phyloP scores from a whole-genome alignment of 2,797 vertebrate species.

The Coranthus polyacanthus region DNA sequence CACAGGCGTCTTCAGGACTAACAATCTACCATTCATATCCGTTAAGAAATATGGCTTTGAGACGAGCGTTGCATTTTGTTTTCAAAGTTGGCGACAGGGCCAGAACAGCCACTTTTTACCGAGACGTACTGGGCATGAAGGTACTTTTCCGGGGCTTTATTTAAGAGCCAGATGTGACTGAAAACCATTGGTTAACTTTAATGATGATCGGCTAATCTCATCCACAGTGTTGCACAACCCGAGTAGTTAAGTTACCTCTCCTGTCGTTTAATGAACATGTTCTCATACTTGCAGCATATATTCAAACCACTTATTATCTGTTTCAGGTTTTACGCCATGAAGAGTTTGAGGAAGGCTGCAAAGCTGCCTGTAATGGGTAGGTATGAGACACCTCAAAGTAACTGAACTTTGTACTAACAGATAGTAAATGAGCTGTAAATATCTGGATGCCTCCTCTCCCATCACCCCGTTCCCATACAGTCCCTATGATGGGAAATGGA shows the following conservation, averaged over 20 bases:
- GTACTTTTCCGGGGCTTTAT: slow-evolving; percentile 65
- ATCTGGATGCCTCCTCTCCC: background rate
- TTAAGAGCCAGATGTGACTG: background rate
- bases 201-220: background rate
- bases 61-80: slow-evolving; percentile 92
- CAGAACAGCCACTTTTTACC: slow-evolving; percentile 89
- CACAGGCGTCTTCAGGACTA: rapidly evolving
- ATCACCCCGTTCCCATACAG: slow-evolving; percentile 70
- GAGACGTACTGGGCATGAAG: slow-evolving; percentile 94
- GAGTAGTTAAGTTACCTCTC: background rate
- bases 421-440: background rate
- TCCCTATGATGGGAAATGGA: slow-evolving; percentile 98
- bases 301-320: background rate
- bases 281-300: background rate
- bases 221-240: slow-evolving; percentile 25
- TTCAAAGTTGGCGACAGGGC: slow-evolving; percentile 94
- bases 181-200: background rate
- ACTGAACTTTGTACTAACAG: slow-evolving; percentile 40
- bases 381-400: background rate
- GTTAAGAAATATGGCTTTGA: slow-evolving; percentile 72
- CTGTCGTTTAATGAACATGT: background rate
- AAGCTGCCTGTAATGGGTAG: slow-evolving; percentile 95
- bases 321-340: slow-evolving; percentile 91
- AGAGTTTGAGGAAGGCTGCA: slow-evolving; percentile 98
- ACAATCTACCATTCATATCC: background rate